Percentiles rank a stretch among this genome's conserved stretches.
These are phyloP conservation scores for Crotalus helleri DNA, from an alignment of 2,113 vertebrate genomes.

Conservation along the genomic window DNA sequence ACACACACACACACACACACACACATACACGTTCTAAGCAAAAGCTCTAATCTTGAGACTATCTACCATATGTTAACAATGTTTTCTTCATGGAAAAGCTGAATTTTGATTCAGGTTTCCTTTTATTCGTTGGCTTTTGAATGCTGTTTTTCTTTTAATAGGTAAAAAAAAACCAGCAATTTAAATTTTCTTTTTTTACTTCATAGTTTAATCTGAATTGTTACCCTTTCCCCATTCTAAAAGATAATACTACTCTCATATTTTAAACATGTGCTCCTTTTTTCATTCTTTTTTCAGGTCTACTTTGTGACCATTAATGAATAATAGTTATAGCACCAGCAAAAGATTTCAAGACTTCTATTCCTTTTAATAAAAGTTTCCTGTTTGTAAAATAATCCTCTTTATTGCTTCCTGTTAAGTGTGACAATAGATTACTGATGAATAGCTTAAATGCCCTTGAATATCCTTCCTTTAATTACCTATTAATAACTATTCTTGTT, in stretches of 20 bases:
- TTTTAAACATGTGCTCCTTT: not conserved
- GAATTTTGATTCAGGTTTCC: not conserved
- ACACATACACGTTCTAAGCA: not conserved
- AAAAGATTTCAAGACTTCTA: not conserved
- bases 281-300: not conserved
- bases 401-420: constrained; percentile 1
- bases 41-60: not conserved
- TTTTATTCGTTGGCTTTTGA: not conserved
- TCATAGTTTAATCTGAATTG: not conserved
- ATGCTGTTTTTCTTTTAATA: not conserved
- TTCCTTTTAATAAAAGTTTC: constrained; percentile 2
- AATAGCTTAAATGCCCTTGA: not conserved
- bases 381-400: not conserved
- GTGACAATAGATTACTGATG: constrained; percentile 1
- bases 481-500: not conserved
- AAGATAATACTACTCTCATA: not conserved
- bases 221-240: not conserved
- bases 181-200: not conserved
- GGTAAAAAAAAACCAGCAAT: not conserved
- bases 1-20: too few relatives aligned
- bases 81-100: not conserved
- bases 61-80: not conserved
- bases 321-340: not conserved
- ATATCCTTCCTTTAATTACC: not conserved
- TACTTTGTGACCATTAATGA: not conserved